phyloP scores from a whole-genome alignment of 2,888 invertebrate species.

The Campaea margaritaria region DNA sequence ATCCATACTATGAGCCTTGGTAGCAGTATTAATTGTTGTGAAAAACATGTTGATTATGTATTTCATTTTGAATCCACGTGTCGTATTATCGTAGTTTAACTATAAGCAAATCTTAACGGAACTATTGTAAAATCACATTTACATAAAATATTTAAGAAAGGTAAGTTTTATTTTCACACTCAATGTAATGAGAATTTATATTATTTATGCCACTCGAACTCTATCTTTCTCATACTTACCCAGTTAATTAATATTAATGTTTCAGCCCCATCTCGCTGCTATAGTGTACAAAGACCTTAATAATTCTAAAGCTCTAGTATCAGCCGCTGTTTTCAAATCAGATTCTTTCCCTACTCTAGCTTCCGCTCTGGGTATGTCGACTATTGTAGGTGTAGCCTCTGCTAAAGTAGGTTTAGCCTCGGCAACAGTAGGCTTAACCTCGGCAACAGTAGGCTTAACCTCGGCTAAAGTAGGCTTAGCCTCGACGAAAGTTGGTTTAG shows the following conservation, averaged over 20 bases:
- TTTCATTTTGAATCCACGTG: too few relatives aligned
- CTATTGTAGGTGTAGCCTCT: constrained; percentile 51
- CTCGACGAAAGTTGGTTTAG: constrained; percentile 57
- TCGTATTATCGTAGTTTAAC: too few relatives aligned
- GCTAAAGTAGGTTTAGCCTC: constrained; percentile 1
- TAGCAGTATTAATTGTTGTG: too few relatives aligned
- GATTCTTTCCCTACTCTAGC: constrained; percentile 64
- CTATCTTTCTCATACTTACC: constrained; percentile 37
- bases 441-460: constrained; percentile 57
- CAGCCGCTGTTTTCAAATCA: constrained; percentile 85
- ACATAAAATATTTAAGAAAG: constrained; percentile 8
- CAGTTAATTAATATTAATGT: constrained; percentile 28
- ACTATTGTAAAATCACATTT: constrained; percentile 12
- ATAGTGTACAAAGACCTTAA: constrained; percentile 93
- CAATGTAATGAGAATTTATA: constrained; percentile 14
- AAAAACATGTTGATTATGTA: too few relatives aligned
- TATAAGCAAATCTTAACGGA: not conserved
- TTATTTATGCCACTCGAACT: constrained; percentile 41
- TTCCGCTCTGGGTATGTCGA: constrained; percentile 73
- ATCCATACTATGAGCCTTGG: too few relatives aligned
- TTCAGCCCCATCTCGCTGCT: constrained; percentile 91
- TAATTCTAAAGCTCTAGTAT: constrained; percentile 92
- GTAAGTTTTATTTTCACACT: constrained; percentile 17
- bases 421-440: constrained; percentile 51
- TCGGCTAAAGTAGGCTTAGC: constrained; percentile 6